These are phyloP conservation scores for Pristionchus arcanus DNA, from an alignment of 2,888 invertebrate genomes.

Conservation along the genomic window DNA sequence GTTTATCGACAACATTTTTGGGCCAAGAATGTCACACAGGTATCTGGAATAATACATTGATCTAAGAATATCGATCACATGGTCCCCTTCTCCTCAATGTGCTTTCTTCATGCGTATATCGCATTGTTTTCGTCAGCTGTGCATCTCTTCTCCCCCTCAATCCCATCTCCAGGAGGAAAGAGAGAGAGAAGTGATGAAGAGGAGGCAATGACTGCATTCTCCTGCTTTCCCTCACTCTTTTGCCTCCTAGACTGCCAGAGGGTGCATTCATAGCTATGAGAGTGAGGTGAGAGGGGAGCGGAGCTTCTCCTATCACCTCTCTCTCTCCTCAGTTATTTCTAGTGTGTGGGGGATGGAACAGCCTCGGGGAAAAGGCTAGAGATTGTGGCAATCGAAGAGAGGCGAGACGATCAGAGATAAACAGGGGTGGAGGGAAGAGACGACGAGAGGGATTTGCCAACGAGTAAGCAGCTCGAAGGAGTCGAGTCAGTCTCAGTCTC, in stretches of 20 bases:
- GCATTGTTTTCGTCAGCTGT: conserved; percentile 55
- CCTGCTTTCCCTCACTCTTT: background rate
- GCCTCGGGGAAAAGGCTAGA: conserved; percentile 39
- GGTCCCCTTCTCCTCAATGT: background rate
- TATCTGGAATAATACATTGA: too few relatives aligned
- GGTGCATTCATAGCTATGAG: background rate
- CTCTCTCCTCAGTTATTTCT: conserved; percentile 27
- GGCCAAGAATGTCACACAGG: too few relatives aligned
- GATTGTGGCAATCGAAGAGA: conserved; percentile 25
- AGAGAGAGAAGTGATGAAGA: background rate
- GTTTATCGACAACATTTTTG: conserved; percentile 1
- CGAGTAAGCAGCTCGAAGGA: conserved; percentile 16
- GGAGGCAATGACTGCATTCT: background rate
- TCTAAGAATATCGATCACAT: conserved; percentile 20
- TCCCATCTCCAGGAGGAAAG: background rate
- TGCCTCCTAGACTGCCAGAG: background rate
- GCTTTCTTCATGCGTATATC: conserved; percentile 16
- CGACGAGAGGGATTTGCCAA: background rate
- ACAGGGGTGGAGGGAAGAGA: conserved; percentile 25
- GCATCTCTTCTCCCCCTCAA: background rate
- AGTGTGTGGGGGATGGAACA: conserved; percentile 50
- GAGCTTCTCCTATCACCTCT: conserved; percentile 32
- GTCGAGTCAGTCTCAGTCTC: conserved; percentile 11
- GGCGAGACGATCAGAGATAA: background rate
- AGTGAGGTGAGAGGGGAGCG: background rate